A percentile compares a stretch with the other conserved stretches of the same genome.
Conservation (phyloP, 2,797 vertebrate species). For the Pantherophis alleghaniensis region DNA sequence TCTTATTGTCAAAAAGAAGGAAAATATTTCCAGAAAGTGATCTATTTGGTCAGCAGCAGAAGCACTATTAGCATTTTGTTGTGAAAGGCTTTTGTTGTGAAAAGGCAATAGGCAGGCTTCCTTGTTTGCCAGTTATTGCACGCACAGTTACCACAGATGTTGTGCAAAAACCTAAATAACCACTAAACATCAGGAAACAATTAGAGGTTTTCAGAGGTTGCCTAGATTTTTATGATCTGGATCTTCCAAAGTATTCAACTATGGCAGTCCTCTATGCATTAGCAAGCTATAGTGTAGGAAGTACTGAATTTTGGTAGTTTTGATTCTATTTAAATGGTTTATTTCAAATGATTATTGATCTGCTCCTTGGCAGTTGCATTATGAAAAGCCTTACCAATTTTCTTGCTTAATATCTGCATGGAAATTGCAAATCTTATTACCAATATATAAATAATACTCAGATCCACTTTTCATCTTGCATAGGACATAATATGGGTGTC, state of each 20-base stretch:
- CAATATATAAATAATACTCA: not conserved
- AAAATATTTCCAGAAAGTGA: not conserved
- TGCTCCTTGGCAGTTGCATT: not conserved
- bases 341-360: not conserved
- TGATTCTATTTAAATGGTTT: not conserved
- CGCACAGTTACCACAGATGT: not conserved
- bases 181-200: no score
- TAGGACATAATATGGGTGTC: no score
- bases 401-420: not conserved
- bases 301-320: not conserved
- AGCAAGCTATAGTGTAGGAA: not conserved
- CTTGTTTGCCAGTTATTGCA: not conserved
- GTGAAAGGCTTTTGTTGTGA: not conserved
- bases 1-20: not conserved
- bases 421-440: not conserved
- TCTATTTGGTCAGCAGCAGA: not conserved
- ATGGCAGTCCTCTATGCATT: not conserved
- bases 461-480: not conserved
- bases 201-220: not conserved
- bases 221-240: not conserved
- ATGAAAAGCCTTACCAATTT: not conserved
- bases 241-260: not conserved
- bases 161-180: no score
- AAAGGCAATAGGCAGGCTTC: not conserved
- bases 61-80: not conserved